Evolutionary conservation across 2,888 invertebrate species (phyloP).

Genomic region (Noctuana brunneofusca): DNA sequence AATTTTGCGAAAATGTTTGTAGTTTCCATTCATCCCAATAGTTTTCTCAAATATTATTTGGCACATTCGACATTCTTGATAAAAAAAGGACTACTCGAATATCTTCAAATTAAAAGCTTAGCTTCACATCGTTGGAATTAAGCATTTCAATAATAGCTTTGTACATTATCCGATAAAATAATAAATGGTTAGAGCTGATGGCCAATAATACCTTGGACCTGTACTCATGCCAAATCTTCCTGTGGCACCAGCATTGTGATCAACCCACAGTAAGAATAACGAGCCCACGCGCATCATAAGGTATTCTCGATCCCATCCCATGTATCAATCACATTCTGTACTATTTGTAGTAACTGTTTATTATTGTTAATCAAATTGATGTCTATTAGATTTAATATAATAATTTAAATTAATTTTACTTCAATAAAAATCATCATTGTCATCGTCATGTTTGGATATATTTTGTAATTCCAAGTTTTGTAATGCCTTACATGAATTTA

Average conservation of each 20-base stretch:
- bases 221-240: conserved; percentile 44
- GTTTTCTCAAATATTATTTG: background rate
- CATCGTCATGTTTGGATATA: background rate
- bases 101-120: background rate
- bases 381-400: background rate
- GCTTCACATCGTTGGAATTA: background rate
- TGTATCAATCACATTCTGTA: conserved; percentile 50
- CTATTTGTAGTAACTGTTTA: conserved; percentile 51
- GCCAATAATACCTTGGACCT: conserved; percentile 37
- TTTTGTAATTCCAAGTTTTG: too few species aligned
- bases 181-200: conserved; percentile 28
- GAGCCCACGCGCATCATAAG: conserved; percentile 61
- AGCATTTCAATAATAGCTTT: background rate
- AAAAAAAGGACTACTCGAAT: too few species aligned
- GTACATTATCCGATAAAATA: conserved; percentile 17
- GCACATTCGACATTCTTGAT: background rate
- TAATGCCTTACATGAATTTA: too few species aligned
- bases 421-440: background rate
- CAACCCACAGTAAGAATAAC: conserved; percentile 30
- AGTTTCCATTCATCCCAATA: background rate
- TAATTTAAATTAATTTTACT: background rate
- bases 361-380: conserved; percentile 24
- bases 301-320: conserved; percentile 51
- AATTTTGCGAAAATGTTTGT: conserved; percentile 1
- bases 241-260: conserved; percentile 30